These are phyloP conservation scores for Phrynocephalus forsythii DNA, from an alignment of 2,797 vertebrate genomes.

Conservation along the genomic window DNA sequence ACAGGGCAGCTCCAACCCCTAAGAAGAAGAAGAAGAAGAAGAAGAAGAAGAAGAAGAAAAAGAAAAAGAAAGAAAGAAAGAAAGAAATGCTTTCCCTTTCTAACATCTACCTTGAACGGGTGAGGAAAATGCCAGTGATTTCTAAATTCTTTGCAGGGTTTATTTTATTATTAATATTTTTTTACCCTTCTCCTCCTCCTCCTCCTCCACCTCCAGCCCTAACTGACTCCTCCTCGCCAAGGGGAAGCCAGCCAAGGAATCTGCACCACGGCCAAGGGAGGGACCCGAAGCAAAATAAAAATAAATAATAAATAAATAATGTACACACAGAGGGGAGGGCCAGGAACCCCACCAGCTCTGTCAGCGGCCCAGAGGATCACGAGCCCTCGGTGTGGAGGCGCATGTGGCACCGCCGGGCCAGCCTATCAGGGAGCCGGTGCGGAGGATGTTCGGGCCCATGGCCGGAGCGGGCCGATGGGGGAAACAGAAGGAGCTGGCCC, in stretches of 20 bases:
- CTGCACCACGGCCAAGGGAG: neutral
- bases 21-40: no score
- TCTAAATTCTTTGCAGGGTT: no score
- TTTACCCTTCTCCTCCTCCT: no score
- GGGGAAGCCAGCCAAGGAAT: neutral
- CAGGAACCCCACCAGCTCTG: neutral
- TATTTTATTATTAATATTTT: no score
- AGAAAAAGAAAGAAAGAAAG: no score
- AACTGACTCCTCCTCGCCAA: neutral
- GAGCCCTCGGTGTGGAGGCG: constrained; percentile 1
- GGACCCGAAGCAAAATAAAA: neutral
- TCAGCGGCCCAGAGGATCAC: neutral
- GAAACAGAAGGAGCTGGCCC: neutral
- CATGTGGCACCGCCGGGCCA: constrained; percentile 22
- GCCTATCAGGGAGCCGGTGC: constrained; percentile 39
- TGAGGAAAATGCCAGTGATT: no score
- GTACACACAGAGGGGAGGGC: no score
- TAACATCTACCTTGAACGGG: no score
- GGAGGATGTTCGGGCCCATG: neutral
- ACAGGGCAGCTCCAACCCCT: no score
- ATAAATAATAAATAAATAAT: no score
- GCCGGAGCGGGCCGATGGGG: neutral
- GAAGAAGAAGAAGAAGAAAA: no score
- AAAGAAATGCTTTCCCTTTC: no score
- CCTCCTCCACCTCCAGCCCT: neutral